Evolutionary conservation across 2,797 vertebrate genomes (phyloP), one percentile per base, ranked within the genome.

Genomic region (Anolis apletophallus): DNA sequence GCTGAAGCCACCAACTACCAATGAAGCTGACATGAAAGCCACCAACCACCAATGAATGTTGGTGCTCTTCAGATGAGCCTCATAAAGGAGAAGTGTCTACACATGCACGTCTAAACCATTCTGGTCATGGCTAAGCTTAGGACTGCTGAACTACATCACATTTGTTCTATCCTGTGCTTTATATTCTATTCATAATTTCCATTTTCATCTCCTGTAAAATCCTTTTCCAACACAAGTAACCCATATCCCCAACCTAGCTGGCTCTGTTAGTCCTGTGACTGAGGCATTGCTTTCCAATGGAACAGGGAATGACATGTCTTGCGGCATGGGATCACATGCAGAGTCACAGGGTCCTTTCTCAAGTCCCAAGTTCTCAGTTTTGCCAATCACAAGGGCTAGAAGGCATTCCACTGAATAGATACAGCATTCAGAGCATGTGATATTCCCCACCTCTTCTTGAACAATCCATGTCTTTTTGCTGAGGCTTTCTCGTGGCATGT

Each of bases 391-490:
- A 85, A 82, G 67, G n/a, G 64, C 73, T 72, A 32, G 54, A 46
- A 82, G 61, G 13, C 50, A 55, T 82, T 88, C 46, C 73, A 34
- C 3, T 72, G 46, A 32, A 64, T 55, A 50, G 26, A 16, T 52
- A 67, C 1, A 19, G 23, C 4, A 67, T 52, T 69, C 29, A 77
- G 36, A 57, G n/a, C 72, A 85, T 40, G 68, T 26, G 75, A 80
- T 77, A 79, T 61, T 57, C 13, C 11, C 57, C 23, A 71, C 50
- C 26, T 54, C n/a, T 85, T 50, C 78, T 69, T 67, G 29, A 57
- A 77, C 69, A 73, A 85, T 32, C 26, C 12, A 11, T 73, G 69
- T 69, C 68, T 79, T 85, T 85, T 55, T 88, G 29, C 34, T 73
- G 2, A 26, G 6, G 46, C 46, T 64, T 87, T 67, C 19, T 46